Base-by-base conservation (phyloP, 1,140 invertebrate species). In the Drosophila gunungcola region DNA sequence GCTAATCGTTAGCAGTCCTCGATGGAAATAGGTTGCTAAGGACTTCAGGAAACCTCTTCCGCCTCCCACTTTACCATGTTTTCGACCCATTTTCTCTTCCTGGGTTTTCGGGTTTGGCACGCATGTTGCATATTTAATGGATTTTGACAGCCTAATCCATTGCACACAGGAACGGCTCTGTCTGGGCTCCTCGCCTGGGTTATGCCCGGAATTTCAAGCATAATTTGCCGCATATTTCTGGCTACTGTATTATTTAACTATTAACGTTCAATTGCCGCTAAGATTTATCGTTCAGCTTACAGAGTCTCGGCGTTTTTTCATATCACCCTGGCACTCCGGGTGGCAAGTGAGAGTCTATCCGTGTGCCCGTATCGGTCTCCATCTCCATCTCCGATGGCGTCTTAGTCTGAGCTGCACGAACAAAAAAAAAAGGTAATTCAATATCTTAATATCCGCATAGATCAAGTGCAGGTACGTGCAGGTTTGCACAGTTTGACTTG, bases 361-460 rank as follows among this genome's bases (percentile, higher is more conserved):
- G 52, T 70, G 52, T 70, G 7, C 32, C 52, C 60, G 21, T n/a
- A 41, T 13, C 60, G 60, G n/a, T 9, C 27, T 39, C 29, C 52
- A 52, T 29, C 25, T 32, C 45, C 16, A 21, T 21, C 16, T 1
- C 16, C 16, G 16, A 21, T 21, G 16, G 16, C 46, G 55, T 60
- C 72, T 64, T 56, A 61, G 76, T 84, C 81, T 80, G 73, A 69
- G 74, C 61, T 78, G 68, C 81, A 85, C 77, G 78, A 81, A 86
- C 63, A 82, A 82, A 78, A 86, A 88, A 82, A 88, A 78, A 86
- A 86, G 84, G 83, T 88, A 88, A 88, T 88, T 88, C 84, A 88
- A 88, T 88, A 88, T 88, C 83, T 88, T 89, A 88, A 88, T 88
- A 88, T 88, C 83, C 83, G 84, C 83, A 88, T 88, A 88, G 83